A percentile compares a stretch with the other conserved stretches of the same genome.
Evolutionary conservation across 2,888 invertebrate genomes (phyloP).

Genomic region (Acronicta psi): DNA sequence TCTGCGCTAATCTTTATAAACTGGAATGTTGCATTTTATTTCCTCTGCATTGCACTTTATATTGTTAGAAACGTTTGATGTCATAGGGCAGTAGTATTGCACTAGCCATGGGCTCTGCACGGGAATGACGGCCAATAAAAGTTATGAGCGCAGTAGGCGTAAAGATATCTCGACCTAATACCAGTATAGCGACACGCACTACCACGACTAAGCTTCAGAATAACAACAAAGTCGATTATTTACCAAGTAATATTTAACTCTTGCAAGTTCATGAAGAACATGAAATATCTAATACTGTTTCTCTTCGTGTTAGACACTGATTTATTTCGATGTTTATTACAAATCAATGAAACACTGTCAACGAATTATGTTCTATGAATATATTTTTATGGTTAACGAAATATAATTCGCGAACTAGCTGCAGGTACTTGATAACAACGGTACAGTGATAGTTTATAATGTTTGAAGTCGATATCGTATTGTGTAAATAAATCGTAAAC

Average conservation of each 20-base stretch:
- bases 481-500: constrained; percentile 89
- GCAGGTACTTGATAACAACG: constrained; percentile 62
- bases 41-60: constrained; percentile 47
- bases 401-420: constrained; percentile 52
- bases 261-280: constrained; percentile 22
- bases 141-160: constrained; percentile 68
- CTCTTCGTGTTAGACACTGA: constrained; percentile 6
- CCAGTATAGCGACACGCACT: constrained; percentile 24
- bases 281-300: constrained; percentile 28
- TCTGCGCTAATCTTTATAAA: constrained; percentile 57
- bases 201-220: constrained; percentile 10
- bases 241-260: constrained; percentile 31
- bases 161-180: constrained; percentile 63
- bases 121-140: constrained; percentile 69
- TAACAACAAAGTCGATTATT: constrained; percentile 19
- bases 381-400: constrained; percentile 21
- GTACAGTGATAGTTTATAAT: constrained; percentile 81
- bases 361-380: constrained; percentile 30
- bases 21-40: constrained; percentile 49
- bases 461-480: constrained; percentile 82
- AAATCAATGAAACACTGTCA: constrained; percentile 40
- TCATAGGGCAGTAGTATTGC: constrained; percentile 65
- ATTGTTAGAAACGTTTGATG: constrained; percentile 63
- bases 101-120: constrained; percentile 56
- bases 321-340: constrained; percentile 25